Conservation (phyloP, 2,888 invertebrate species). For the Sphaerolaimus hirsutus region DNA sequence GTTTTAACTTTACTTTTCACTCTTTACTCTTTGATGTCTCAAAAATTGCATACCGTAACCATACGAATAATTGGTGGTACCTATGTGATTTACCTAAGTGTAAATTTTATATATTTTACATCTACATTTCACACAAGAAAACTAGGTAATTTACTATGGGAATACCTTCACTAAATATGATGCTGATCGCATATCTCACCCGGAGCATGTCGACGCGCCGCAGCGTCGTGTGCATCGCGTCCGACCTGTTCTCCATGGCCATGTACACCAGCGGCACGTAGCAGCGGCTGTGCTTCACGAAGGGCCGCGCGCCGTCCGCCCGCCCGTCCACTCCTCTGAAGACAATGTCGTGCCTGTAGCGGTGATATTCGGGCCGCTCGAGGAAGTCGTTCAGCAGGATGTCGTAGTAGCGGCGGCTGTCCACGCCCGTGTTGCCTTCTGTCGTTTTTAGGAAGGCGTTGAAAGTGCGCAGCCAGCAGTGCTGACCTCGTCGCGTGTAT, state of each 20-base stretch:
- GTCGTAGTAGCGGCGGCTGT: not conserved
- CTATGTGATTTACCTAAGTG: no score
- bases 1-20: no score
- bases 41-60: no score
- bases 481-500: constrained; percentile 27
- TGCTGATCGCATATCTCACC: no score
- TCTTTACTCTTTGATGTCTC: no score
- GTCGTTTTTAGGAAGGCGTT: constrained; percentile 3
- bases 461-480: constrained; percentile 6
- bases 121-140: no score
- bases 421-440: not conserved
- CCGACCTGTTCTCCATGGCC: constrained; percentile 5
- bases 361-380: not conserved
- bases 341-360: not conserved
- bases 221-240: constrained; percentile 3
- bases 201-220: not conserved
- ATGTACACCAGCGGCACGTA: constrained; percentile 6
- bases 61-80: no score
- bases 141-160: no score
- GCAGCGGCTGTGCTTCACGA: constrained; percentile 1
- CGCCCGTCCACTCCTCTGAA: no score
- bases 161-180: no score
- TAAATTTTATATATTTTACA: no score
- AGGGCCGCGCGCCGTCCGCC: not conserved
- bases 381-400: constrained; percentile 2